Conservation (phyloP, 2,888 invertebrate species). For the Calameuta pallipes region DNA sequence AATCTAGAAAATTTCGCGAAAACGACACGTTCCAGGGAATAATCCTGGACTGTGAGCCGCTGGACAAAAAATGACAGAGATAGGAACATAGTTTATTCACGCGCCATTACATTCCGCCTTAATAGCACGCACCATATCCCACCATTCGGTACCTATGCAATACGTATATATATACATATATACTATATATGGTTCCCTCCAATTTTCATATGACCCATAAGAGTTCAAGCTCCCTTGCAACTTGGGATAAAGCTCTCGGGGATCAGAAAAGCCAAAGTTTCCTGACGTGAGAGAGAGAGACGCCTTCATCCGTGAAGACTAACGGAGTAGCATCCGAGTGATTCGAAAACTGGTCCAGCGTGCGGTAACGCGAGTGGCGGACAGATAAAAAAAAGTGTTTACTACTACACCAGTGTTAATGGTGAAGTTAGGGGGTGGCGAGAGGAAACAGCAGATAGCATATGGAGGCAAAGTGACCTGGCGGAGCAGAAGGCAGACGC, state of each 20-base stretch:
- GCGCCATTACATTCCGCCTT: slow-evolving; percentile 38
- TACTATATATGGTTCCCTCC: background rate
- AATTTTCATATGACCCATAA: background rate
- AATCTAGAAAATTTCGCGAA: background rate
- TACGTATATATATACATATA: too few species aligned
- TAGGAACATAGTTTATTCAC: slow-evolving; percentile 40
- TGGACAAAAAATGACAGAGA: slow-evolving; percentile 27
- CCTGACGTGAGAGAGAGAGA: background rate
- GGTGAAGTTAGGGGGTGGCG: background rate
- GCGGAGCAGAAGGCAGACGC: background rate
- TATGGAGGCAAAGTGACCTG: background rate
- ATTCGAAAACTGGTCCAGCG: background rate
- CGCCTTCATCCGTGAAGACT: too few species aligned
- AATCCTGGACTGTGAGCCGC: slow-evolving; percentile 7
- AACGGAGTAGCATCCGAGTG: background rate
- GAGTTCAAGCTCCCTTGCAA: background rate
- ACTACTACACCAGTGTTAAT: background rate
- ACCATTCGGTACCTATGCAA: background rate
- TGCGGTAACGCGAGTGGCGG: background rate
- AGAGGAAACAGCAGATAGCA: background rate
- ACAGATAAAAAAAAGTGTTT: background rate
- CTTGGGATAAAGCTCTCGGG: background rate
- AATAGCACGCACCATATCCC: slow-evolving; percentile 24
- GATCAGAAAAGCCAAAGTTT: background rate
- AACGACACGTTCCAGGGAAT: slow-evolving; percentile 15